These are phyloP conservation scores for Pyrrhia umbra DNA, from an alignment of 2,888 invertebrate genomes.

Conservation along the genomic window DNA sequence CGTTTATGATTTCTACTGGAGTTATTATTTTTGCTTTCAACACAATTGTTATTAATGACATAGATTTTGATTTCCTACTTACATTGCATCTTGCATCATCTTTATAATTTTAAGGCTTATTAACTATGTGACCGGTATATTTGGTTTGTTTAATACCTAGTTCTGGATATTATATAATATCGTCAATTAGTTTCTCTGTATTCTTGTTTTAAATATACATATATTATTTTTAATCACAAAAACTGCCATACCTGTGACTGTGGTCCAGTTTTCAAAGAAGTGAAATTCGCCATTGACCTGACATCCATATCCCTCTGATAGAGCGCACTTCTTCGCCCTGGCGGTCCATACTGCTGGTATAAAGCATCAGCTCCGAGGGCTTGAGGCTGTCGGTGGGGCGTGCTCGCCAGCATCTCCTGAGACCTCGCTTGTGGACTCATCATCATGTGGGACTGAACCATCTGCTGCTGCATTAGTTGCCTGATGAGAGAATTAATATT, in stretches of 20 bases:
- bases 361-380: slow-evolving; percentile 86
- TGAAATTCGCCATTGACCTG: slow-evolving; percentile 86
- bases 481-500: slow-evolving; percentile 62
- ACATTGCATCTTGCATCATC: neutral
- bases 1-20: neutral
- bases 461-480: slow-evolving; percentile 86
- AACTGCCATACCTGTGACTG: slow-evolving; percentile 76
- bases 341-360: slow-evolving; percentile 87
- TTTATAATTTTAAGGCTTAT: no score
- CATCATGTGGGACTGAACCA: slow-evolving; percentile 87
- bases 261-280: slow-evolving; percentile 83
- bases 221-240: rapidly evolving
- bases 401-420: slow-evolving; percentile 89
- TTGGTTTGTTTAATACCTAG: neutral
- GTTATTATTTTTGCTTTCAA: neutral
- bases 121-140: neutral
- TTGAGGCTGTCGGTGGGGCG: slow-evolving; percentile 79
- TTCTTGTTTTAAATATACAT: neutral
- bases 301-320: slow-evolving; percentile 86
- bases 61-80: neutral
- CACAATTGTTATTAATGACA: neutral
- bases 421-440: slow-evolving; percentile 88
- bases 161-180: no score
- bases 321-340: slow-evolving; percentile 83
- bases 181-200: neutral